Evolutionary conservation across 2,888 invertebrate genomes (phyloP), one percentile per base, ranked within the genome.

Genomic region (Luperina nickerlii): DNA sequence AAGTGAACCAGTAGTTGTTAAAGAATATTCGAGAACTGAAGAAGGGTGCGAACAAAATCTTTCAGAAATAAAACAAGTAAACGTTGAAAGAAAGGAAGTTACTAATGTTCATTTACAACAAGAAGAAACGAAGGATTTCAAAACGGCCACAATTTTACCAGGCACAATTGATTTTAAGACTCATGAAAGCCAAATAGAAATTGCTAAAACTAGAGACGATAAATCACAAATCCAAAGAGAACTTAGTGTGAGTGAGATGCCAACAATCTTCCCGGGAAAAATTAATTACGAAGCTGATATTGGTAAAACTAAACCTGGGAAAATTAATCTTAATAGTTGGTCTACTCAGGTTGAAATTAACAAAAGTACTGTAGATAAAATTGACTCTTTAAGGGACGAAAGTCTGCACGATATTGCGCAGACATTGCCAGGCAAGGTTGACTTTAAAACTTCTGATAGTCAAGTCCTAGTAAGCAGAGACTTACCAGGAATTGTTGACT

Each of bases 261-360:
- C 84, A 8, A 74, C 48, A 8, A 84, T 83, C 0, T 20, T 86
- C 5, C 83, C 87, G 0, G 20, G 62, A 15, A 83, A 72, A 72
- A 42, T 24, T 1, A 63, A 81, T 11, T 87, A 87, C 38, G 86
- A 87, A 76, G 73, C 71, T n/a, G 71, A 84, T 45, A 81, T 87
- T 9, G 85, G 86, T 65, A 86, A 67, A 82, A 76, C 66, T 2
- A 87, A 78, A 32, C 84, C 84, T 15, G 87, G 83, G 0, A 86
- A 86, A 57, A 78, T 86, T 1, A 75, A 83, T n/a, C 27, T 86
- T 13, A 78, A 86, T n/a, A 51, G 18, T 9, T 83, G 86, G 87
- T 86, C 72, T 51, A 73, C 67, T 45, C 83, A 87, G 60, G 73
- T 84, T 24, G 79, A 86, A 73, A 75, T 78, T 0, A 87, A 87